Conservation (phyloP, 2,113 vertebrate genomes). For the Rhinichthys klamathensis region DNA sequence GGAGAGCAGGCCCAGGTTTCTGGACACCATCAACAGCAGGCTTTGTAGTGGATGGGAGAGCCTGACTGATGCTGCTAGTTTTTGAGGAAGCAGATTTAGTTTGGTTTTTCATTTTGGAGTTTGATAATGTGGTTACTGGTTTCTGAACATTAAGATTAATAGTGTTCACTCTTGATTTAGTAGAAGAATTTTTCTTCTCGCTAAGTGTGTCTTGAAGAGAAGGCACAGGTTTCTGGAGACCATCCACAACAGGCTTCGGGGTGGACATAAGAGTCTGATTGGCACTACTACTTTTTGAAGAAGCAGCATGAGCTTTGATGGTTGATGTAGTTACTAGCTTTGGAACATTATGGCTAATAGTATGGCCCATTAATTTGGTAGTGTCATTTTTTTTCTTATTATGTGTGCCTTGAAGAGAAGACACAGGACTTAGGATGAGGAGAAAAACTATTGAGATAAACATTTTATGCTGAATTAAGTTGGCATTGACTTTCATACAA, state of each 20-base stretch:
- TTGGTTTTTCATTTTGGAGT: conserved; percentile 58
- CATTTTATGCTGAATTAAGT: conserved; percentile 64
- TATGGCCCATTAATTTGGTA: conserved; percentile 45
- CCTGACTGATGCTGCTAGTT: not conserved
- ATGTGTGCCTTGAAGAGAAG: conserved; percentile 70
- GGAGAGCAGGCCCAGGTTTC: conserved; percentile 69
- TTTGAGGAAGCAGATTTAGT: not conserved
- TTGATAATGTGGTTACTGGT: conserved; percentile 64
- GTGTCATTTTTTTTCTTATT: conserved; percentile 68
- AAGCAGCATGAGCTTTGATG: conserved; percentile 4
- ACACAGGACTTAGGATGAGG: conserved; percentile 71
- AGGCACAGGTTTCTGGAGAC: conserved; percentile 66
- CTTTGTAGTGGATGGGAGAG: not conserved
- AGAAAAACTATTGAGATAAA: conserved; percentile 72
- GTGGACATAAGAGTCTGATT: not conserved
- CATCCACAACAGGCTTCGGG: not conserved
- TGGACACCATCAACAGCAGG: conserved; percentile 42
- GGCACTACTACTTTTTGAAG: not conserved
- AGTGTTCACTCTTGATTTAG: conserved; percentile 48
- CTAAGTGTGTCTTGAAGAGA: conserved; percentile 69
- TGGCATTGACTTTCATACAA: not conserved
- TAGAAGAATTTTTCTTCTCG: conserved; percentile 52
- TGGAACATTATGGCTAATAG: not conserved
- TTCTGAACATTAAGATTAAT: conserved; percentile 61
- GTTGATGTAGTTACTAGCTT: conserved; percentile 47